Percentiles rank a stretch among this genome's conserved stretches.
These are phyloP conservation scores for Apogon talboti DNA, from an alignment of 2,797 vertebrate species.

Conservation along the genomic window DNA sequence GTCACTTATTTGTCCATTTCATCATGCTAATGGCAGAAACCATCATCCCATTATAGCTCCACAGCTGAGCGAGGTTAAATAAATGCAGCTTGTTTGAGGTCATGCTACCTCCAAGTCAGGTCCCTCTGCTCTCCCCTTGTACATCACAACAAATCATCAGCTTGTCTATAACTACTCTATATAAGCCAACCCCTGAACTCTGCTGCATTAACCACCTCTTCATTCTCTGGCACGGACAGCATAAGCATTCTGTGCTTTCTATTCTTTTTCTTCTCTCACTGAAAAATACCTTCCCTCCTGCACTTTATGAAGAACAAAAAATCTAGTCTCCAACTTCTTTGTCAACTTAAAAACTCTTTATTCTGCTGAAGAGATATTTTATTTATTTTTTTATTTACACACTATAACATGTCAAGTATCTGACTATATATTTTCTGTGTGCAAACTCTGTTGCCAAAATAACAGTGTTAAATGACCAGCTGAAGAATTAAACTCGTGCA, in stretches of 20 bases:
- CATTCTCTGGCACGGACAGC: conserved; percentile 32
- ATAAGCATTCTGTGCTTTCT: conserved; percentile 12
- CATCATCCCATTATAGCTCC: conserved; percentile 79
- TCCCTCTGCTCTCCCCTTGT: conserved; percentile 46
- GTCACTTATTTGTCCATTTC: conserved; percentile 87
- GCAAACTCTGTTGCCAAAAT: conserved; percentile 26
- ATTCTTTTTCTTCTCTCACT: conserved; percentile 27
- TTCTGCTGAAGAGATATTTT: conserved; percentile 45
- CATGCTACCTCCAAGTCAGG: conserved; percentile 67
- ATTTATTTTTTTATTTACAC: no score
- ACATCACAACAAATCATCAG: conserved; percentile 78
- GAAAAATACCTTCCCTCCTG: conserved; percentile 28
- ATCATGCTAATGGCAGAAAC: conserved; percentile 85
- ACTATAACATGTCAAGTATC: conserved; percentile 49
- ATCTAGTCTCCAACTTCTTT: conserved; percentile 33
- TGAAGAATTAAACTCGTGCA: conserved; percentile 53
- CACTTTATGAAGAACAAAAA: conserved; percentile 37
- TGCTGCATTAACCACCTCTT: conserved; percentile 62
- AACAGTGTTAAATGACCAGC: conserved; percentile 39
- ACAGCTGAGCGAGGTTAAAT: conserved; percentile 80
- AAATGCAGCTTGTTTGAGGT: conserved; percentile 82
- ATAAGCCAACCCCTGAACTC: conserved; percentile 69
- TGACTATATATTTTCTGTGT: conserved; percentile 47
- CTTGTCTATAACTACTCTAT: conserved; percentile 72
- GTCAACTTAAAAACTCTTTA: conserved; percentile 42